Base-by-base conservation (phyloP, 2,113 vertebrate species). In the Dicentrarchus labrax region DNA sequence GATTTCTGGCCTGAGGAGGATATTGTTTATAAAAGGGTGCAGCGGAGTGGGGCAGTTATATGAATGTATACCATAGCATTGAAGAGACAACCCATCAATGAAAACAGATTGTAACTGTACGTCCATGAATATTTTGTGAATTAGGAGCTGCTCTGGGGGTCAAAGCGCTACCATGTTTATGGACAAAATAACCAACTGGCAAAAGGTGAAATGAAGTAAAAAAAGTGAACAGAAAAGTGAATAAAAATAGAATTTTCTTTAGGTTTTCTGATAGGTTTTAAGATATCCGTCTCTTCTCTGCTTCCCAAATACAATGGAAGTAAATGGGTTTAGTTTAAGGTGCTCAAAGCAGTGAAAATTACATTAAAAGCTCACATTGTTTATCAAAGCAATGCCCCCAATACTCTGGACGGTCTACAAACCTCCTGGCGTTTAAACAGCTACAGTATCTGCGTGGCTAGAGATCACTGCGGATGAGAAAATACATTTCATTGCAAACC, bases 1-100 rank as follows among this genome's bases (percentile, higher is more conserved):
- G 9, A 60, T 66, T 88, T 88, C 75, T 87, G 88, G 69, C 86
- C 87, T 61, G 57, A 87, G 84, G 88, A 93, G 70, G 78, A 85
- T 75, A 59, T 71, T 80, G 84, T 90, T 91, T 85, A 87, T 81
- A 79, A 86, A 86, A 30, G 67, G 39, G 71, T 77, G n/a, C 22
- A 53, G 78, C 41, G 60, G 47, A 60, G 57, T 21, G 6, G 72
- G 76, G 56, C 47, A 80, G 62, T 54, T 77, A 38, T 72, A 36
- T 57, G 16, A 69, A 86, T 50, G 53, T 30, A 47, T 45, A 56
- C 22, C 21, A 51, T 5, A 64, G 64, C 11, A 73, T 17, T 38
- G 45, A 77, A 60, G 59, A 80, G 77, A 73, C 43, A 22, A 30
- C 43, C 69, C 48, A 57, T 79, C 76, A 45, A 80, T 84, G 47